Evolutionary conservation across 2,888 invertebrate species (phyloP), one percentile per base, ranked within the genome.

Genomic region (Baccha elongata): DNA sequence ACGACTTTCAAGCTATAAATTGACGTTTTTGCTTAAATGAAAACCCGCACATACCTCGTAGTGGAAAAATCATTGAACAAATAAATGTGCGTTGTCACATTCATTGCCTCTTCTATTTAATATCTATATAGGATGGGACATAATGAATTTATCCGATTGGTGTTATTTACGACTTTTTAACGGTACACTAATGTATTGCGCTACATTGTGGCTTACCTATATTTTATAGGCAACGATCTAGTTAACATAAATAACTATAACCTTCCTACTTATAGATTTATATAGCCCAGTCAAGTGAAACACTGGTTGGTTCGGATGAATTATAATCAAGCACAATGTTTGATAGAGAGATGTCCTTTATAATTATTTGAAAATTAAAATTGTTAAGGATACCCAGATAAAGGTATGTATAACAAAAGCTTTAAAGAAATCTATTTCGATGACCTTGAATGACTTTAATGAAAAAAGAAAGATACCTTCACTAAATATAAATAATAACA

Each of bases 51-150:
- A 21, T 2, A 55, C 3, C 19, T 26, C 26, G 21, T 1, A 60
- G 7, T 23, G 17, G 19, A 50, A 60, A 37, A 80, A 75, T 44
- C 69, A 65, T 37, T 32, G 58, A 58, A 29, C 37, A 64, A 52
- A 81, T 81, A 81, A 75, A 81, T 81, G 58, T 60, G n/a, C 65
- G 71, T 65, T 75, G 75, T 75, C 80, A 75, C 50, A 75, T 81
- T 75, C 52, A 81, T 73, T 79, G 64, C 37, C 69, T 48, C 69
- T 58, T 26, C 58, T 64, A 52, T 68, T 68, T 44, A 29, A 60
- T 72, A 48, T 46, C n/a, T 26, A 1, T 23, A 21, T 50, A 37
- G 46, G 44, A 6, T 52, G 44, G 69, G 55, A 10, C n/a, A 40
- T 71, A 74, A 75, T 80, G 65, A 81, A 75, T 75, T 73, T 46